These are phyloP conservation scores for Corythaeola cristata DNA, from an alignment of 2,113 vertebrate species.

Conservation along the genomic window DNA sequence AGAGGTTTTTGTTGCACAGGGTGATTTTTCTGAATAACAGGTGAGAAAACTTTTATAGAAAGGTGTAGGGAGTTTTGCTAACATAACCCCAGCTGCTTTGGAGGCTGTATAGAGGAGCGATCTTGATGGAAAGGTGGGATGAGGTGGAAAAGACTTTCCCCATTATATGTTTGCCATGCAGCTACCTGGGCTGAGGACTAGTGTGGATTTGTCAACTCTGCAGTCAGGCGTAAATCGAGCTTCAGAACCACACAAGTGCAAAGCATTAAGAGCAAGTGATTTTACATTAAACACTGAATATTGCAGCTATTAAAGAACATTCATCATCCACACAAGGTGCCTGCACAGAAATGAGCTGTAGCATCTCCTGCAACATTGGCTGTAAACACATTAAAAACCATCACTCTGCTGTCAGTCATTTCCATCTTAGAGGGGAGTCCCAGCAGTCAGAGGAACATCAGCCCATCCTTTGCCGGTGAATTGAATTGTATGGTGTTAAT, in stretches of 20 bases:
- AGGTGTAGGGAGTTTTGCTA: background rate
- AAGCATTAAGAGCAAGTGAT: constrained; percentile 26
- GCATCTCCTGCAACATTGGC: background rate
- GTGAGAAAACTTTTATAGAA: background rate
- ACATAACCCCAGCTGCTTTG: background rate
- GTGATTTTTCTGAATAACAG: background rate
- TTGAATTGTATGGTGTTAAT: no score
- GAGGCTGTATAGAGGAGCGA: background rate
- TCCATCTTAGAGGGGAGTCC: background rate
- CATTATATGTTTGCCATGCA: background rate
- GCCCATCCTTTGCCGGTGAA: background rate
- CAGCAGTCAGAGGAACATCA: fast-evolving
- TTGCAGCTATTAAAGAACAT: constrained; percentile 55
- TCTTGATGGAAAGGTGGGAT: background rate
- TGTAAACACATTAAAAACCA: background rate
- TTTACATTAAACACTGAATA: constrained; percentile 60
- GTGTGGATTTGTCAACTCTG: background rate
- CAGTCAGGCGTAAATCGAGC: background rate
- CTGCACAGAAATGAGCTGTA: constrained; percentile 53
- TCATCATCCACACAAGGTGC: constrained; percentile 18
- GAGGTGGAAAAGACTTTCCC: background rate
- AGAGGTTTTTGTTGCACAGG: background rate
- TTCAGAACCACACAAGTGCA: background rate
- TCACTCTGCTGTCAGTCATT: background rate
- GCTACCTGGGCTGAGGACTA: background rate